phyloP scores from a whole-genome alignment of 2,113 vertebrate species.

The Tauraco erythrolophus region DNA sequence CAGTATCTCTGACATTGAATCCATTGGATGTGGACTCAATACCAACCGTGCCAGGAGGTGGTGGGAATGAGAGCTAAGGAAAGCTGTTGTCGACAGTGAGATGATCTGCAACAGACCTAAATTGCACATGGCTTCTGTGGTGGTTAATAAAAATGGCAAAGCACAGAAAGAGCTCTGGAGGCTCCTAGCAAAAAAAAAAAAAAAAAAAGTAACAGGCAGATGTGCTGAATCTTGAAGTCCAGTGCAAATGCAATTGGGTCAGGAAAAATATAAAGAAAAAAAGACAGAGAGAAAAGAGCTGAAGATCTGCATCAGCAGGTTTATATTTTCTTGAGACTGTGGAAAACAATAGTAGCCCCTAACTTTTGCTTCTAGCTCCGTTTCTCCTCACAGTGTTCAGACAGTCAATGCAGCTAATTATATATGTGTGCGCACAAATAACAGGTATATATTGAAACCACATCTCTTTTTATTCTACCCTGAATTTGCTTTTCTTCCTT shows the following conservation, averaged over 20 bases:
- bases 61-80: conserved; percentile 73
- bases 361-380: not conserved
- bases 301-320: not conserved
- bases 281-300: not conserved
- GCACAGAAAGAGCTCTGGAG: conserved; percentile 21
- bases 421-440: not conserved
- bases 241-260: conserved; percentile 33
- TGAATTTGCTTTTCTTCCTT: not conserved
- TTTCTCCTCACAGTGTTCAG: not conserved
- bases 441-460: not conserved
- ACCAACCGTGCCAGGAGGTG: not conserved
- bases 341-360: not conserved
- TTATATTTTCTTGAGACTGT: not conserved
- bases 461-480: not conserved
- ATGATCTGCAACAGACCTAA: conserved; percentile 24
- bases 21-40: conserved; percentile 55
- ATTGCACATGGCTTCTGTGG: conserved; percentile 13
- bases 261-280: not conserved
- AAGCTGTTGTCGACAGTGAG: conserved; percentile 67
- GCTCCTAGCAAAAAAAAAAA: not conserved
- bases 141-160: conserved; percentile 32
- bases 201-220: conserved; percentile 33
- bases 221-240: conserved; percentile 52
- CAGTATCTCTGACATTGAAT: conserved; percentile 67
- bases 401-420: not conserved